These are phyloP conservation scores for Leptothorax acervorum DNA, from an alignment of 2,888 invertebrate species.

Conservation along the genomic window DNA sequence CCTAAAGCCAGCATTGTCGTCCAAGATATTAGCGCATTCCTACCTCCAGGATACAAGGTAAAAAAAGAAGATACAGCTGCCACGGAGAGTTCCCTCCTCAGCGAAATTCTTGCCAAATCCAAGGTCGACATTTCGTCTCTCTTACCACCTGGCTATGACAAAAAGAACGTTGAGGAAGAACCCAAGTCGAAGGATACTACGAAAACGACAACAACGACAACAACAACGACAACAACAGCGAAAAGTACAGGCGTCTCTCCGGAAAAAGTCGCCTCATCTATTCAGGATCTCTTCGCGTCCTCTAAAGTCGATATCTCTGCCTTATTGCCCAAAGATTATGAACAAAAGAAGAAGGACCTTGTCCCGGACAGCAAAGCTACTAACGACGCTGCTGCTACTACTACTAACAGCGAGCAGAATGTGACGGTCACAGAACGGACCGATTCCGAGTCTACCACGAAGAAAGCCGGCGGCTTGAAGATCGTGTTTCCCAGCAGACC, in stretches of 20 bases:
- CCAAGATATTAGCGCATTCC: constrained; percentile 88
- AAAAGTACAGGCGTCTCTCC: constrained; percentile 21
- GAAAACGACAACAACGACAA: constrained; percentile 75
- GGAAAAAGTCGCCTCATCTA: constrained; percentile 63
- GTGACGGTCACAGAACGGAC: constrained; percentile 79
- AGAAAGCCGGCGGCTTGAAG: constrained; percentile 87
- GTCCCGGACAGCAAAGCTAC: constrained; percentile 25
- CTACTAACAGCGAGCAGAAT: constrained; percentile 17
- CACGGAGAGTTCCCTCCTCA: constrained; percentile 82
- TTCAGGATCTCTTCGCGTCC: constrained; percentile 82
- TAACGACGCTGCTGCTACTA: not conserved
- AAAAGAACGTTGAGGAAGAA: constrained; percentile 77
- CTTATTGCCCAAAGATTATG: constrained; percentile 88
- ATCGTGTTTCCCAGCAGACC: constrained; percentile 93
- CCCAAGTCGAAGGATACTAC: constrained; percentile 2
- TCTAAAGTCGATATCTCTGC: constrained; percentile 84
- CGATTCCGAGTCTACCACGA: constrained; percentile 85
- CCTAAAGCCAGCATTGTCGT: constrained; percentile 60
- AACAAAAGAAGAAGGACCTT: constrained; percentile 81
- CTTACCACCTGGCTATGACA: constrained; percentile 89
- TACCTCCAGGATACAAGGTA: constrained; percentile 89
- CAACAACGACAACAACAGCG: constrained; percentile 50
- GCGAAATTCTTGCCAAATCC: constrained; percentile 82
- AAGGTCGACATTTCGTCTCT: constrained; percentile 87
- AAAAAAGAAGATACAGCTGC: constrained; percentile 83